Percentiles rank a stretch among this genome's conserved stretches.
These are phyloP conservation scores for Eospalax fontanierii DNA, from an alignment of 2,797 vertebrate genomes.

Conservation along the genomic window DNA sequence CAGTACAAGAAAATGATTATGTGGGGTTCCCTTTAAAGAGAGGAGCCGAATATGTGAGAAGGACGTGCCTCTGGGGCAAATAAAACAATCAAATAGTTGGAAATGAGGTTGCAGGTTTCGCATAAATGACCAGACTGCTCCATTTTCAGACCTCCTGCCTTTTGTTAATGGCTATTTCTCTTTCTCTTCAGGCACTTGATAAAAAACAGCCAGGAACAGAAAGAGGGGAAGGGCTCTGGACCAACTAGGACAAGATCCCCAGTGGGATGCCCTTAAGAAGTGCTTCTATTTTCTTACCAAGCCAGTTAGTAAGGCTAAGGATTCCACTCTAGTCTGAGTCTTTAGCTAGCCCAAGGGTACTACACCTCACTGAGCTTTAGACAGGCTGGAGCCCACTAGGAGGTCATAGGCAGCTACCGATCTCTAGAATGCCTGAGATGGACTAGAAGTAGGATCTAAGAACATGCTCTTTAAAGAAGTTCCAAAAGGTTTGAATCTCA, in stretches of 20 bases:
- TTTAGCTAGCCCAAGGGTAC: background rate
- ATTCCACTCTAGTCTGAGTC: background rate
- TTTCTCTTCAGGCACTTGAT: conserved; percentile 43
- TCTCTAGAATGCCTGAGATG: background rate
- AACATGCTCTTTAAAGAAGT: background rate
- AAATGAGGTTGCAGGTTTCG: conserved; percentile 70
- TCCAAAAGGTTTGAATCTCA: background rate
- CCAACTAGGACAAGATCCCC: background rate
- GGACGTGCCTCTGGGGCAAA: conserved; percentile 75
- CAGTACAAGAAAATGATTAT: conserved; percentile 83
- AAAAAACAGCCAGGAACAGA: background rate
- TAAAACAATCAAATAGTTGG: conserved; percentile 79
- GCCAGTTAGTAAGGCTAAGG: background rate
- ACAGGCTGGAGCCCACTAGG: background rate
- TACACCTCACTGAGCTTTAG: background rate
- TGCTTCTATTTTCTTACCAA: background rate
- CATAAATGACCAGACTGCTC: conserved; percentile 76
- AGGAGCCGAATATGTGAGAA: conserved; percentile 75
- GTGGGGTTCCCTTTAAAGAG: conserved; percentile 75
- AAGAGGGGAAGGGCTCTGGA: background rate
- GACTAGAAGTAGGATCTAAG: background rate
- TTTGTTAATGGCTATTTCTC: conserved; percentile 74
- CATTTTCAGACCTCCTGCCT: conserved; percentile 74
- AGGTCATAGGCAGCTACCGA: background rate
- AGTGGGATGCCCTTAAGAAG: background rate